Conservation (phyloP, 2,797 vertebrate species). For the Urocyon cinereoargenteus region DNA sequence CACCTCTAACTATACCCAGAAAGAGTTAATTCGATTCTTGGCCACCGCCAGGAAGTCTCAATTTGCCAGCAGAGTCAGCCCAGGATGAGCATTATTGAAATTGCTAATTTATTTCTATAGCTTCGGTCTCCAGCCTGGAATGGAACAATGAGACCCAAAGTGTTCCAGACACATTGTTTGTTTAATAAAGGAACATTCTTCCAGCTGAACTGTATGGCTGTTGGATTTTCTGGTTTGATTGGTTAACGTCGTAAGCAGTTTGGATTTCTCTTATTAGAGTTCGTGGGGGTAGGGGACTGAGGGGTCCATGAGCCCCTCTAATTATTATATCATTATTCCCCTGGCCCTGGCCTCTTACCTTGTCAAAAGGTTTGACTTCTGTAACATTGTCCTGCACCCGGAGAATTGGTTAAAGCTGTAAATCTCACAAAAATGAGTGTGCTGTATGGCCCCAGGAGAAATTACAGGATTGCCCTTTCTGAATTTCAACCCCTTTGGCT, state of each 20-base stretch:
- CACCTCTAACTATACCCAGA: background rate
- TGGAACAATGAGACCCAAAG: conserved; percentile 41
- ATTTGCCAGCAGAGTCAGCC: conserved; percentile 14
- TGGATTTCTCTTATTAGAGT: background rate
- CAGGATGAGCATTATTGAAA: conserved; percentile 68
- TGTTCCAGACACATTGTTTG: conserved; percentile 59
- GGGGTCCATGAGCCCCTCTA: background rate
- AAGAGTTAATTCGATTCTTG: conserved; percentile 56
- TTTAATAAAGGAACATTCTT: conserved; percentile 67
- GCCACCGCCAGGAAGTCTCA: background rate
- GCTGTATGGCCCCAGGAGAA: conserved; percentile 63
- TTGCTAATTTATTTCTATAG: conserved; percentile 69
- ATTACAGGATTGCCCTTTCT: conserved; percentile 72
- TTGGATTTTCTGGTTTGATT: conserved; percentile 69
- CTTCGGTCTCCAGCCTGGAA: conserved; percentile 63
- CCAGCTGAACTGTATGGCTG: conserved; percentile 35
- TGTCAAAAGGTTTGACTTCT: conserved; percentile 71
- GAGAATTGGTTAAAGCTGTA: conserved; percentile 72
- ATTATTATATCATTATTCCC: conserved; percentile 53
- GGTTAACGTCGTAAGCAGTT: background rate
- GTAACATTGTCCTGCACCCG: conserved; percentile 44
- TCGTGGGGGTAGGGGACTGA: background rate
- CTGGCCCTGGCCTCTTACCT: conserved; percentile 59
- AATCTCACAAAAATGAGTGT: conserved; percentile 74
- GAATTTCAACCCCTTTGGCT: conserved; percentile 80